phyloP scores from a whole-genome alignment of 2,113 vertebrate species.

The Elanoides forficatus region DNA sequence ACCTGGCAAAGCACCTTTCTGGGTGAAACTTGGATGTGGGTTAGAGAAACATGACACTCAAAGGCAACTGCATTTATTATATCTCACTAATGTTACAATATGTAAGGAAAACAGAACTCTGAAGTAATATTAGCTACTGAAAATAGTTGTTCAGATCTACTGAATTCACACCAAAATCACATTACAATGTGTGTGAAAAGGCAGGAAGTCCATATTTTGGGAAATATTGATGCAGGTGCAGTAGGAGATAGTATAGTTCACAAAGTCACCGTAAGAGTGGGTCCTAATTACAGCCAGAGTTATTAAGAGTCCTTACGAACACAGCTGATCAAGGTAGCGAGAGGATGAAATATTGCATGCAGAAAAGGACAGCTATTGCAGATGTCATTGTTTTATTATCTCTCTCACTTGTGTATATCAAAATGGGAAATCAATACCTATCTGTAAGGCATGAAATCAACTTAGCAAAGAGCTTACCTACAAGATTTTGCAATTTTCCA shows the following conservation, averaged over 20 bases:
- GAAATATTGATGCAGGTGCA: not conserved
- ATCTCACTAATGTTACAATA: not conserved
- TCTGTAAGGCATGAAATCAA: not conserved
- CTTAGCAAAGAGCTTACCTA: not conserved
- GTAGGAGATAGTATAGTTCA: not conserved
- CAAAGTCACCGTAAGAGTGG: not conserved
- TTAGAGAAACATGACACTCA: not conserved
- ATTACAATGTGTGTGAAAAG: not conserved
- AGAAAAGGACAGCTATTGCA: not conserved
- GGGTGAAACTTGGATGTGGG: not conserved
- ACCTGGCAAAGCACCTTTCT: not conserved
- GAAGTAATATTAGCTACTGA: not conserved
- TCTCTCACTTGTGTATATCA: not conserved
- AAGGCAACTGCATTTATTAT: not conserved
- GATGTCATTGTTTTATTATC: not conserved
- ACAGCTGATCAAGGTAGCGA: not conserved
- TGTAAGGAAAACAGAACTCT: not conserved
- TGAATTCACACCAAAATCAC: not conserved
- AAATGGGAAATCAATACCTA: constrained; percentile 17
- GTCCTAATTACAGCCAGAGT: not conserved
- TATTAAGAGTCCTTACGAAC: not conserved
- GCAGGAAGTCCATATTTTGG: not conserved
- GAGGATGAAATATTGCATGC: not conserved
- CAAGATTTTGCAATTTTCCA: not conserved
- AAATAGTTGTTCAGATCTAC: not conserved